phyloP scores from a whole-genome alignment of 2,113 vertebrate genomes.

The Forbesichthys agassizii region DNA sequence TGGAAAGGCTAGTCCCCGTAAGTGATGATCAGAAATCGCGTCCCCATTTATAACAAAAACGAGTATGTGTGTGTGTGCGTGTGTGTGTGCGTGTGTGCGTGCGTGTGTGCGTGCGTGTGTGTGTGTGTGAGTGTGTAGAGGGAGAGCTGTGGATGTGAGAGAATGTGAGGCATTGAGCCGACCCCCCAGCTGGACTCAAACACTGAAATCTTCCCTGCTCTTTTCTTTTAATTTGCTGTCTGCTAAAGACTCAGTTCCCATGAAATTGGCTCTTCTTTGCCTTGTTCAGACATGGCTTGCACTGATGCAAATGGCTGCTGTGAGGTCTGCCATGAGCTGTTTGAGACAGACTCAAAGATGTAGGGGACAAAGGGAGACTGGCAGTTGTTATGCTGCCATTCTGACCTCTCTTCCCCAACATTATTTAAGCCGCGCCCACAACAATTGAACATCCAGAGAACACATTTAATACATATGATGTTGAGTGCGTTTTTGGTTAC shows the following conservation, averaged over 20 bases:
- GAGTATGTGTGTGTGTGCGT: too few relatives aligned
- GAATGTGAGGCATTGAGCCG: background rate
- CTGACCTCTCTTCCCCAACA: background rate
- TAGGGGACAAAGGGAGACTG: conserved; percentile 48
- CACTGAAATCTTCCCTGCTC: conserved; percentile 34
- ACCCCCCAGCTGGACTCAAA: conserved; percentile 30
- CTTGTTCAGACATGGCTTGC: conserved; percentile 31
- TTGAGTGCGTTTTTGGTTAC: too few relatives aligned
- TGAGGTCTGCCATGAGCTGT: conserved; percentile 47
- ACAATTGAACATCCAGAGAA: too few relatives aligned
- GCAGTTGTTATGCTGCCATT: conserved; percentile 41
- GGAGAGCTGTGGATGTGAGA: background rate
- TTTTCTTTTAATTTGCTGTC: conserved; percentile 28
- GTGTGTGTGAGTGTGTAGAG: too few relatives aligned
- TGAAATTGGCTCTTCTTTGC: conserved; percentile 59
- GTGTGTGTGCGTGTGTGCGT: too few relatives aligned
- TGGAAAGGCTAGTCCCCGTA: too few relatives aligned
- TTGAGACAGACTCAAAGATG: conserved; percentile 43
- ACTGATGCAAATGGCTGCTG: conserved; percentile 53
- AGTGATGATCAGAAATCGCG: too few relatives aligned
- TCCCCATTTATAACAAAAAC: too few relatives aligned
- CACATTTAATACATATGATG: too few relatives aligned
- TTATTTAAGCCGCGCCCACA: conserved; percentile 16
- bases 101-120: too few relatives aligned
- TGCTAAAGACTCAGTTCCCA: conserved; percentile 67